phyloP scores from a whole-genome alignment of 2,888 invertebrate genomes.

The Drosophila rellima region DNA sequence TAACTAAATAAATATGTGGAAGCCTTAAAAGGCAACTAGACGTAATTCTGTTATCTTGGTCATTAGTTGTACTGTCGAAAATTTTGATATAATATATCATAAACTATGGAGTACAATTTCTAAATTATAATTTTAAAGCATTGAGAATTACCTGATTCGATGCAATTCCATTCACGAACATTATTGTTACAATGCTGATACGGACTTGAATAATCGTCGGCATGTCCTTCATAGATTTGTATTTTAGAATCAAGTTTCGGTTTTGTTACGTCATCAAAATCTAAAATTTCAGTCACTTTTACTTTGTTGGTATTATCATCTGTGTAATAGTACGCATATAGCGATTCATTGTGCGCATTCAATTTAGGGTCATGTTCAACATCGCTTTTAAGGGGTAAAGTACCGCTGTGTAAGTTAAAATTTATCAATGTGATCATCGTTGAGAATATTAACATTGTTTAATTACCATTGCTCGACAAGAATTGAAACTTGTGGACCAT shows the following conservation, averaged over 20 bases:
- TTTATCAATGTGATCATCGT: neutral
- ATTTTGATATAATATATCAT: slow-evolving; percentile 29
- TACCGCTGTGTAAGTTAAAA: slow-evolving; percentile 70
- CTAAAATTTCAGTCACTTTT: slow-evolving; percentile 95
- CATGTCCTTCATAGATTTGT: slow-evolving; percentile 82
- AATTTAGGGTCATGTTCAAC: slow-evolving; percentile 87
- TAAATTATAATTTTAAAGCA: neutral
- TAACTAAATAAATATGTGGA: slow-evolving; percentile 10
- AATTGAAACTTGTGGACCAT: slow-evolving; percentile 83
- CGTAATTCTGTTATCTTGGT: slow-evolving; percentile 82
- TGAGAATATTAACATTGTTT: neutral
- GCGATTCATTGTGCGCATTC: slow-evolving; percentile 94
- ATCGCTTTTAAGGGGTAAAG: slow-evolving; percentile 86
- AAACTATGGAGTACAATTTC: neutral
- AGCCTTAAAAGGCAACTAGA: slow-evolving; percentile 82
- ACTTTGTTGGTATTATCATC: slow-evolving; percentile 93
- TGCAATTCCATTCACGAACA: slow-evolving; percentile 85
- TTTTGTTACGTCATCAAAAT: slow-evolving; percentile 89
- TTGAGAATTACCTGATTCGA: slow-evolving; percentile 83
- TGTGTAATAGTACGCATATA: slow-evolving; percentile 95
- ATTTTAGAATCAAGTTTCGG: slow-evolving; percentile 86
- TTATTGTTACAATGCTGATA: slow-evolving; percentile 83
- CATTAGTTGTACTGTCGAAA: slow-evolving; percentile 85
- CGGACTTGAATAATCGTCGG: slow-evolving; percentile 83
- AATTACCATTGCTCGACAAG: slow-evolving; percentile 83